These are phyloP conservation scores for Dasyprocta punctata DNA, from an alignment of 2,113 vertebrate genomes.

Conservation along the genomic window DNA sequence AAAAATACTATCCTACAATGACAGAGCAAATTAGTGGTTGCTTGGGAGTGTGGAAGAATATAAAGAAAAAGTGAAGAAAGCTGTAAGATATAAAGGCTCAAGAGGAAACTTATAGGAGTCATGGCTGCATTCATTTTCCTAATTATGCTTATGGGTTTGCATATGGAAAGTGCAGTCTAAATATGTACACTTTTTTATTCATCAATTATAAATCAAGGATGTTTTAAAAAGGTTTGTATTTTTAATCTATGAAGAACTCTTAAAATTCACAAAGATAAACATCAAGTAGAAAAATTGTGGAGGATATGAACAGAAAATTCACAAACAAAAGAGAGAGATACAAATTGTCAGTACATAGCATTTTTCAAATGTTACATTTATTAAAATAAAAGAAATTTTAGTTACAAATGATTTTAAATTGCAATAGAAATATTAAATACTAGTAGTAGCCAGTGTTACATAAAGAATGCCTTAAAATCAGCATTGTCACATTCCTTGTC, in stretches of 20 bases:
- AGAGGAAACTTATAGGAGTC: neutral
- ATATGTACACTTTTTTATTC: neutral
- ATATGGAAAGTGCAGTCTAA: neutral
- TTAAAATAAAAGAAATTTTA: neutral
- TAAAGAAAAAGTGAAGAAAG: neutral
- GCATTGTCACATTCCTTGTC: neutral
- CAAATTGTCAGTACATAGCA: neutral
- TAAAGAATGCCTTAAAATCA: slow-evolving; percentile 12
- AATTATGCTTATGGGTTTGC: neutral
- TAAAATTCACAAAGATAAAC: neutral
- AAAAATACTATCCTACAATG: neutral
- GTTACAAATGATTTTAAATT: neutral
- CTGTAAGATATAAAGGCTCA: neutral
- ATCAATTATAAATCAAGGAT: neutral
- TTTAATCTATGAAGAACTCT: neutral
- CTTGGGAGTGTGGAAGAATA: neutral
- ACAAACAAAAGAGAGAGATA: neutral
- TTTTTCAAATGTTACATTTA: neutral
- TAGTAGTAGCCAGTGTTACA: neutral
- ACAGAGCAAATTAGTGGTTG: neutral
- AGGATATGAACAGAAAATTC: neutral
- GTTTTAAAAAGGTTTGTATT: neutral
- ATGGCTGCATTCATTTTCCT: neutral
- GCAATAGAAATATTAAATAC: neutral
- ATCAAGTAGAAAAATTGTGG: neutral